phyloP scores from a whole-genome alignment of 1,140 invertebrate genomes.

The Triops cancriformis region DNA sequence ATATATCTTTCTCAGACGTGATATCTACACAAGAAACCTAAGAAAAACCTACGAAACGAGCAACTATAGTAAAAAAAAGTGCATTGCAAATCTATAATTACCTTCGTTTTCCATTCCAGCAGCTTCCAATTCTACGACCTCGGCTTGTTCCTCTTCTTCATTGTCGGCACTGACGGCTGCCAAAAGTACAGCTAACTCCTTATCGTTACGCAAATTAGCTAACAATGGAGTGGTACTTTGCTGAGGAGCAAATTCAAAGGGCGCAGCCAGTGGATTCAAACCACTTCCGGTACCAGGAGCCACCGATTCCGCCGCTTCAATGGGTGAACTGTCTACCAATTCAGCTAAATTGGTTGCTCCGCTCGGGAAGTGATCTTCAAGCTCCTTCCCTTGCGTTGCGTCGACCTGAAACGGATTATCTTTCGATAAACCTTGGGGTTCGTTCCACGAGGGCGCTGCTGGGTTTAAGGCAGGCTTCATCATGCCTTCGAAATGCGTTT shows the following conservation, averaged over 20 bases:
- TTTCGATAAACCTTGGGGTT: background rate
- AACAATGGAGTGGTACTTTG: slow-evolving; percentile 16
- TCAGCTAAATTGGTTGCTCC: background rate
- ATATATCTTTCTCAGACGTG: too few species aligned
- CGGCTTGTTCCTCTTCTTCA: slow-evolving; percentile 21
- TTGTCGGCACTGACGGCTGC: slow-evolving; percentile 24
- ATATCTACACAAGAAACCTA: too few species aligned
- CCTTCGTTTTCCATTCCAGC: background rate
- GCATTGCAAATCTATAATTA: too few species aligned
- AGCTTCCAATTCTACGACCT: background rate
- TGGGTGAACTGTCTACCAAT: background rate
- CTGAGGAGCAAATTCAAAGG: background rate
- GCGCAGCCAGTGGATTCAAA: background rate
- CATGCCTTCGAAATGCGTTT: slow-evolving; percentile 5
- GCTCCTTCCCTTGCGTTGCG: background rate
- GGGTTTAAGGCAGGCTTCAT: background rate
- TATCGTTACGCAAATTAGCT: slow-evolving; percentile 22
- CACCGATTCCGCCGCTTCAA: background rate
- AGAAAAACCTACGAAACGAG: too few species aligned
- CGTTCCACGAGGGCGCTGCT: background rate
- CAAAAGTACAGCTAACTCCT: slow-evolving; percentile 25
- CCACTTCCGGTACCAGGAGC: background rate
- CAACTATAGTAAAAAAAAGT: too few species aligned
- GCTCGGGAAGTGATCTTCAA: too few species aligned
- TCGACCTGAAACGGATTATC: background rate